Evolutionary conservation across 2,888 invertebrate species (phyloP).

Genomic region (Drosophila kuntzei): DNA sequence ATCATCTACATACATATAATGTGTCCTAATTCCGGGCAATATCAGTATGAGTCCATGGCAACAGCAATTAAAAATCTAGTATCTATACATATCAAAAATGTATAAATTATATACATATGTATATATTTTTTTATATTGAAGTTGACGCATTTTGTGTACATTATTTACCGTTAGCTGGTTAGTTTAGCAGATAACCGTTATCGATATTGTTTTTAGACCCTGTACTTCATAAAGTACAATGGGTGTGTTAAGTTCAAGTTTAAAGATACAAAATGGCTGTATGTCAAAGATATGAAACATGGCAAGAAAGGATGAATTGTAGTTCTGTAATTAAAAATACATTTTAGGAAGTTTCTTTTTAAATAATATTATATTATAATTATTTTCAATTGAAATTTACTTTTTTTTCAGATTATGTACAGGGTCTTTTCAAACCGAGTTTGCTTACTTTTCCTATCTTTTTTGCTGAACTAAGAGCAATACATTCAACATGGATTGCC

Average conservation of each 20-base stretch:
- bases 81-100: conserved; percentile 1
- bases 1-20: conserved; percentile 44
- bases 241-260: neutral
- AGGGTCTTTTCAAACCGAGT: neutral
- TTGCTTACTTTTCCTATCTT: neutral
- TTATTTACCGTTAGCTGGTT: conserved; percentile 54
- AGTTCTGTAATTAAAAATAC: no score
- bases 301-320: no score
- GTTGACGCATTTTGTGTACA: conserved; percentile 46
- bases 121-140: neutral
- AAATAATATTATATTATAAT: no score
- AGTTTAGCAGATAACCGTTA: conserved; percentile 55
- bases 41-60: conserved; percentile 36
- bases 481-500: conserved; percentile 62
- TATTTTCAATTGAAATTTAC: no score
- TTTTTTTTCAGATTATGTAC: neutral
- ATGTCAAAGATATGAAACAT: no score
- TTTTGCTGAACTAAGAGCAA: neutral
- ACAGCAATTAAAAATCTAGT: conserved; percentile 24
- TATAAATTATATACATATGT: conserved; percentile 9
- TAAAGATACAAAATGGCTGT: neutral
- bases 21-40: neutral
- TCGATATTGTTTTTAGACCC: conserved; percentile 47
- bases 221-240: neutral
- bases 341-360: no score